Evolutionary conservation across 2,888 invertebrate species (phyloP).

Genomic region (Drosophila setosimentum): DNA sequence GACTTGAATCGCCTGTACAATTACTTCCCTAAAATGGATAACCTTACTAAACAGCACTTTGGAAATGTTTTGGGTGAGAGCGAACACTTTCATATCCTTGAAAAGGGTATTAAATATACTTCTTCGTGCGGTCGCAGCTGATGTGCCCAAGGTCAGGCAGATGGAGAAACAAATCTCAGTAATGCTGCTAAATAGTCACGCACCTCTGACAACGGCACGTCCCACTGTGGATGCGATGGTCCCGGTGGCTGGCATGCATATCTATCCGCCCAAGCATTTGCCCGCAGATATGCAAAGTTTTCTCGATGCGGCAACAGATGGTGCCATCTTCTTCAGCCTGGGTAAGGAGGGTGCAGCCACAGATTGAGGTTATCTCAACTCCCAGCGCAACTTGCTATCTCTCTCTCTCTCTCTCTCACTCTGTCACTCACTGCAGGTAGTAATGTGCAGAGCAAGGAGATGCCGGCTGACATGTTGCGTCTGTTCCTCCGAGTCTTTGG

Average conservation of each 20-base stretch:
- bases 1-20: constrained; percentile 76
- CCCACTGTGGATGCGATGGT: constrained; percentile 85
- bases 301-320: constrained; percentile 84
- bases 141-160: constrained; percentile 83
- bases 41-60: constrained; percentile 79
- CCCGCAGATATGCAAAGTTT: constrained; percentile 84
- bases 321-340: constrained; percentile 86
- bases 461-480: constrained; percentile 83
- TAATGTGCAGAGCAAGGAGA: constrained; percentile 84
- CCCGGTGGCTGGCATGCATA: constrained; percentile 87
- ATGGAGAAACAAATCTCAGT: constrained; percentile 86
- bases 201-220: constrained; percentile 85
- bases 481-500: constrained; percentile 85
- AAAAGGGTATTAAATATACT: background rate
- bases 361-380: background rate
- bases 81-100: background rate
- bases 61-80: constrained; percentile 72
- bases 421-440: constrained; percentile 81
- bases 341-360: constrained; percentile 60
- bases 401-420: background rate
- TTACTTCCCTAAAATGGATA: constrained; percentile 84
- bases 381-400: background rate
- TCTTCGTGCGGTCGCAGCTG: constrained; percentile 49
- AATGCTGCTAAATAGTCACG: constrained; percentile 86
- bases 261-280: constrained; percentile 83